Base-by-base conservation (phyloP, 1,140 invertebrate species). In the Eurytemora carolleeae region DNA sequence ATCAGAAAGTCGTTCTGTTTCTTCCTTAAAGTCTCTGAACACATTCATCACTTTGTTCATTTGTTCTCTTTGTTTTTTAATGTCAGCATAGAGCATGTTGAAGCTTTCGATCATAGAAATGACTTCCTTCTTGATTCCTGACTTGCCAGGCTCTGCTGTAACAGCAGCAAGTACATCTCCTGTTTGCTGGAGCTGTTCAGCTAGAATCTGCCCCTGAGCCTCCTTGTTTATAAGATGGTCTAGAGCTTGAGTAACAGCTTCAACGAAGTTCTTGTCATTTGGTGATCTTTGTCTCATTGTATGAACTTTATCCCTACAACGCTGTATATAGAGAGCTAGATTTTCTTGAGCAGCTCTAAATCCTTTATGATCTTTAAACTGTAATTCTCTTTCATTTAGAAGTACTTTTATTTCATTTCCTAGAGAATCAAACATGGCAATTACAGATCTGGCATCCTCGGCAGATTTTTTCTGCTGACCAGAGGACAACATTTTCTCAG, bases 311-410 rank as follows among this genome's bases (percentile, higher is more conserved):
- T 92, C 88, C 61, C 87, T 78, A 3, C 87, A 84, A 65, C 87
- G 76, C 57, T 78, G 84, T 63, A 92, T 76, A 86, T 88, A 92
- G 31, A 79, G 78, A 44, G 84, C 81, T 2, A 94, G 72, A 70
- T 91, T 86, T 69, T 93, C 87, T 65, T 86, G 83, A 52, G 86
- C 84, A 74, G 90, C 86, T 70, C 90, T 91, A 66, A 89, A 92
- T 20, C 82, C 71, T 61, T 84, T 79, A 70, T 92, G 87, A 72
- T 92, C 86, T 69, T 84, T 82, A 66, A 84, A 89, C 69, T 90
- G 85, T 67, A 85, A 80, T 72, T 91, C 85, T 53, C 86, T 76
- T 70, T 90, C 84, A 17, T 76, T 72, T 20, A 87, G 70, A 22
- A 92, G 67, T 68, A 82, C 83, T 73, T 82, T 44, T 7, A 44